Conservation (phyloP, 2,113 vertebrate genomes). For the Oreotragus oreotragus region DNA sequence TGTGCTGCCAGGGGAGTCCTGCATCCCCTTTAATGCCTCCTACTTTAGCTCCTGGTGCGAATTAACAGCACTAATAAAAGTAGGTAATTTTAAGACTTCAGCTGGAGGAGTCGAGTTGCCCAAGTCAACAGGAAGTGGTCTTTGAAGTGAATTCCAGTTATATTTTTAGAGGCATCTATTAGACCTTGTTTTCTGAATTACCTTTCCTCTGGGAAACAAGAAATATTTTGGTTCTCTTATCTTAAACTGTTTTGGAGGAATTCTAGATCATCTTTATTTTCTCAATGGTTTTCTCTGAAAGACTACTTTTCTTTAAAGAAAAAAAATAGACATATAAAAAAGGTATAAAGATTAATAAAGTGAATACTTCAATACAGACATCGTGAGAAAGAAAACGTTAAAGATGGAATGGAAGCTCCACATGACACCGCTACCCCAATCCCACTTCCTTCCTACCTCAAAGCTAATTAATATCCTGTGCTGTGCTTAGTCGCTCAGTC, state of each 20-base stretch:
- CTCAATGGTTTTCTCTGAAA: neutral
- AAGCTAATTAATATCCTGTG: neutral
- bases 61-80: neutral
- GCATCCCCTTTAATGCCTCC: neutral
- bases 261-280: conserved; percentile 29
- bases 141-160: neutral
- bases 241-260: neutral
- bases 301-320: neutral
- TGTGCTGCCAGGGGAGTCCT: neutral
- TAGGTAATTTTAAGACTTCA: neutral
- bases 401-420: neutral
- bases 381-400: neutral
- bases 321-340: neutral
- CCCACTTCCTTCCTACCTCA: neutral
- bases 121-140: neutral
- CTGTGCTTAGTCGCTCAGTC: neutral
- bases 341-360: neutral
- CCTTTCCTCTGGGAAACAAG: neutral
- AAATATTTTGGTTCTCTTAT: neutral
- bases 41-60: neutral
- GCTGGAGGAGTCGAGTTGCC: neutral
- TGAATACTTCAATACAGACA: neutral
- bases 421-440: fast-evolving
- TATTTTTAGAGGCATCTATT: neutral
- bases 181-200: conserved; percentile 4